phyloP scores from a whole-genome alignment of 2,113 vertebrate species.

The Turnix velox region DNA sequence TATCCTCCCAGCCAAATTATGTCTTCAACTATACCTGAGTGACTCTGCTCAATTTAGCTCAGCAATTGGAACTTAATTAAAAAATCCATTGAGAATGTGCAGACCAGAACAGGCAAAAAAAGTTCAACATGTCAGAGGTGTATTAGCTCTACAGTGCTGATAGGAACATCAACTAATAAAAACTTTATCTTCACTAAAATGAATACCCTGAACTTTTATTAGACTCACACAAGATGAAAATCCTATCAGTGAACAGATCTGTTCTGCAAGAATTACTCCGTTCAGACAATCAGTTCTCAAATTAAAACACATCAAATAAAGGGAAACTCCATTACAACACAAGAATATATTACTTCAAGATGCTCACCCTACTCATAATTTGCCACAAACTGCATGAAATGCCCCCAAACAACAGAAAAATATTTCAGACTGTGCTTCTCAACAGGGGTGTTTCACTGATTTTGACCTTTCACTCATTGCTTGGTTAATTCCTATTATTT shows the following conservation, averaged over 20 bases:
- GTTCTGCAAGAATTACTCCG: neutral
- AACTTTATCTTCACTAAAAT: neutral
- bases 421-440: neutral
- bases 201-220: neutral
- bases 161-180: neutral
- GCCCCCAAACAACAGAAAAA: neutral
- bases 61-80: constrained; percentile 11
- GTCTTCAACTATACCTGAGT: neutral
- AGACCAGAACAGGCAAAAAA: neutral
- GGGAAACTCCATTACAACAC: neutral
- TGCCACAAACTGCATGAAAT: neutral
- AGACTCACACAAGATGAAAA: neutral
- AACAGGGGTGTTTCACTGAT: neutral
- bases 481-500: neutral
- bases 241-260: neutral
- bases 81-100: neutral
- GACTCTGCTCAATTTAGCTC: neutral
- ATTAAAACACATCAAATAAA: constrained; percentile 4
- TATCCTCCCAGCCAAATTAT: neutral
- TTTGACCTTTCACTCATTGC: neutral
- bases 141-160: neutral
- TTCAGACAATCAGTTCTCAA: neutral
- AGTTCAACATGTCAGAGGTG: neutral
- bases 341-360: neutral
- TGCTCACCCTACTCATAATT: neutral